Evolutionary conservation across 2,113 vertebrate genomes (phyloP).

Genomic region (Colius striatus): DNA sequence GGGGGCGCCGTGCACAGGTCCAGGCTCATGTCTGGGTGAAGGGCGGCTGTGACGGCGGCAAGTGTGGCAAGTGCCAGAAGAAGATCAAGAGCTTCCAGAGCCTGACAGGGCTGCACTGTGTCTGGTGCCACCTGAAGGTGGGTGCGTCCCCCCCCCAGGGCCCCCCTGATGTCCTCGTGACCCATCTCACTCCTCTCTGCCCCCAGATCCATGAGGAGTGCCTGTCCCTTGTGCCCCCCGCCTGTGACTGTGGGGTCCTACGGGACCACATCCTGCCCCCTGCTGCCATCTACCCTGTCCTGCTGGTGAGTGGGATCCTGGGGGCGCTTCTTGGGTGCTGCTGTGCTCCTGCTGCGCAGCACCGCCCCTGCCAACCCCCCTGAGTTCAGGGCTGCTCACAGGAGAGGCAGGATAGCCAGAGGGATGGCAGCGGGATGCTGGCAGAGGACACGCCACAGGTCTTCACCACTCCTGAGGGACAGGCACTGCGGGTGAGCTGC

Average conservation of each 20-base stretch:
- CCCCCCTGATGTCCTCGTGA: neutral
- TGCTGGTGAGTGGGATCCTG: slow-evolving; percentile 79
- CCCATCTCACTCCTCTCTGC: neutral
- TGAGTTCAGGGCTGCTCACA: neutral
- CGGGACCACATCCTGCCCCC: slow-evolving; percentile 90
- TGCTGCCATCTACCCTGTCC: slow-evolving; percentile 85
- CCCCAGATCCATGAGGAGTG: slow-evolving; percentile 89
- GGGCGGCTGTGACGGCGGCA: slow-evolving; percentile 82
- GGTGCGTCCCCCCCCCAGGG: neutral
- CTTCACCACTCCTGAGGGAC: slow-evolving; percentile 83
- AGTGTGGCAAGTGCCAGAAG: slow-evolving; percentile 88
- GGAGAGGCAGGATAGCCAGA: slow-evolving; percentile 80
- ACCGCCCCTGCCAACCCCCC: too few relatives aligned
- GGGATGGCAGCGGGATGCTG: slow-evolving; percentile 67
- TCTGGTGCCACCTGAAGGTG: slow-evolving; percentile 91
- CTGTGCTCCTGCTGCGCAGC: too few relatives aligned
- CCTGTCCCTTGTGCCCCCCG: slow-evolving; percentile 57
- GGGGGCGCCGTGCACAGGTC: slow-evolving; percentile 63
- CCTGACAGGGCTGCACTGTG: slow-evolving; percentile 85
- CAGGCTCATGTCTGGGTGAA: slow-evolving; percentile 85
- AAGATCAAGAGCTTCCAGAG: slow-evolving; percentile 86
- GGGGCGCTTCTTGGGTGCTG: neutral
- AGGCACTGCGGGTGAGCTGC: slow-evolving; percentile 84
- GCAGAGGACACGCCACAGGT: slow-evolving; percentile 75
- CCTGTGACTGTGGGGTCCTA: slow-evolving; percentile 86